These are phyloP conservation scores for Varecia variegata DNA, from an alignment of 2,797 vertebrate species.

Conservation along the genomic window DNA sequence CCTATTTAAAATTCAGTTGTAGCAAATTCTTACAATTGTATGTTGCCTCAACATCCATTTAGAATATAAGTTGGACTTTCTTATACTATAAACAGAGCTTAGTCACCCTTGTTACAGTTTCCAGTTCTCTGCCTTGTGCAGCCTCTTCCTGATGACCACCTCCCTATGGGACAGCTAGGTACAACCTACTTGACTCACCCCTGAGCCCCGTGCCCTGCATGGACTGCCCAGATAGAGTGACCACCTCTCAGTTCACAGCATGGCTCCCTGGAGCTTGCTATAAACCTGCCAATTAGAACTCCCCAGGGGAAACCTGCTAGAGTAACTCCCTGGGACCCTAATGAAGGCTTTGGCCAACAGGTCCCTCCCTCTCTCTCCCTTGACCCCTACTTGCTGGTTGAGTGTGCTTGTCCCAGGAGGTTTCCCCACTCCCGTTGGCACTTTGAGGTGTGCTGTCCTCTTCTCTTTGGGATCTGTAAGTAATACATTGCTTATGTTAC, in stretches of 20 bases:
- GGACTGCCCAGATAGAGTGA: neutral
- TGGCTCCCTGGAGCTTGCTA: neutral
- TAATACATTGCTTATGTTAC: neutral
- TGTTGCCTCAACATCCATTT: neutral
- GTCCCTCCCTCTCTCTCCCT: neutral
- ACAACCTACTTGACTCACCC: neutral
- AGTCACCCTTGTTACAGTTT: neutral
- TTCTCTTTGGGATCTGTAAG: neutral
- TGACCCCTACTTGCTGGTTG: neutral
- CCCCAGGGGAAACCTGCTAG: neutral
- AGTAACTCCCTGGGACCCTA: neutral
- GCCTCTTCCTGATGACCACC: neutral
- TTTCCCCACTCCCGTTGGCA: neutral
- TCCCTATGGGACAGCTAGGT: neutral
- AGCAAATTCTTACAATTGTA: neutral
- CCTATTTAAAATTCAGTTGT: constrained; percentile 2
- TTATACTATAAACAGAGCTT: neutral
- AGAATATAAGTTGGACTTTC: neutral
- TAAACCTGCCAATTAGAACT: neutral
- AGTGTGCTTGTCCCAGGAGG: neutral
- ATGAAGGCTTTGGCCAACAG: neutral
- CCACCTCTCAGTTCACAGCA: neutral
- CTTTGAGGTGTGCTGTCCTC: neutral
- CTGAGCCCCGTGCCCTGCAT: too few species aligned
- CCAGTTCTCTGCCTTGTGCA: neutral